Evolutionary conservation across 1,140 invertebrate species (phyloP).

Genomic region (Atta texana): DNA sequence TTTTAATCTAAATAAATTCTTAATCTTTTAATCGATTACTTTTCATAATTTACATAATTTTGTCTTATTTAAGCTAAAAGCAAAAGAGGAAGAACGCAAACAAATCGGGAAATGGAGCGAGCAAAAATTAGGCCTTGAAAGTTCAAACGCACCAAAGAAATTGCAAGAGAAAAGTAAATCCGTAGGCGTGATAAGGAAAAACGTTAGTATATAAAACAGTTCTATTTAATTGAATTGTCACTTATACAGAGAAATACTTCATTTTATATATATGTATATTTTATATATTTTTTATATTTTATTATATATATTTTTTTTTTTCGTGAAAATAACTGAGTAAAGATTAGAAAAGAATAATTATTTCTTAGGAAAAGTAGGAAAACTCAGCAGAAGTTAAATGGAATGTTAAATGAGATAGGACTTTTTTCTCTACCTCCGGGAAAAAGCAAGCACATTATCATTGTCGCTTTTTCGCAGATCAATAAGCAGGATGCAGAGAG

Average conservation of each 20-base stretch:
- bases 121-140: conserved; percentile 74
- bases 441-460: not conserved
- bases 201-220: conserved; percentile 10
- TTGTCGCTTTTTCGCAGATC: conserved; percentile 41
- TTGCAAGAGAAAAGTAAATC: conserved; percentile 41
- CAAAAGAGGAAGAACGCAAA: conserved; percentile 79
- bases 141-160: conserved; percentile 52
- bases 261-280: not conserved
- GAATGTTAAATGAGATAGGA: not conserved
- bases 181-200: not conserved
- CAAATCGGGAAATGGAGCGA: conserved; percentile 76
- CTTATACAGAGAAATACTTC: not conserved
- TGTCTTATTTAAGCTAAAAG: conserved; percentile 69
- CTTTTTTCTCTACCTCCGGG: not conserved
- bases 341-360: conserved; percentile 41
- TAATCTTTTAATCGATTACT: not conserved
- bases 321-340: not conserved
- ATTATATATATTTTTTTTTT: too few species aligned
- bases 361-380: not conserved
- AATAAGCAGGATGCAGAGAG: conserved; percentile 48
- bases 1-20: not conserved
- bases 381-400: not conserved
- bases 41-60: not conserved
- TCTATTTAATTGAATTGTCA: not conserved
- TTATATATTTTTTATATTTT: too few species aligned